Evolutionary conservation across 2,888 invertebrate species (phyloP).

Genomic region (Phanerotoma sp.): DNA sequence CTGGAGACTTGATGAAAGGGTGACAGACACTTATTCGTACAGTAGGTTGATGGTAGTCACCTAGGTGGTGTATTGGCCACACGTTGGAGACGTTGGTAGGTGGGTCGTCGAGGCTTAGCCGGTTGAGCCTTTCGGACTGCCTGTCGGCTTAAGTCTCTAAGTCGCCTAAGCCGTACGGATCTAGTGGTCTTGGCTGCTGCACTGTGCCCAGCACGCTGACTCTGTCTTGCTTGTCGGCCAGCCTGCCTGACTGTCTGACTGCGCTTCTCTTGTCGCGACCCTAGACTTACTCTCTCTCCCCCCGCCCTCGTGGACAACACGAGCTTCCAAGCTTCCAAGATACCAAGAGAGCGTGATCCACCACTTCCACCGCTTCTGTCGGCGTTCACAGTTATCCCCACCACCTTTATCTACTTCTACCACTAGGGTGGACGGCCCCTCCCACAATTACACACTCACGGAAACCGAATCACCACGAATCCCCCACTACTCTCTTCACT

Average conservation of each 20-base stretch:
- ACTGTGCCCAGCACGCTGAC: conserved; percentile 29
- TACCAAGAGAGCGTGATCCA: conserved; percentile 16
- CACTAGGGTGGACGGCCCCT: no score
- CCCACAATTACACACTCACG: no score
- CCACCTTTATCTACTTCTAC: no score
- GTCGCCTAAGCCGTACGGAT: conserved; percentile 55
- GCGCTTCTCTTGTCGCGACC: conserved; percentile 33
- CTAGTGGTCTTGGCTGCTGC: conserved; percentile 54
- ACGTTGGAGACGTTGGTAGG: conserved; percentile 39
- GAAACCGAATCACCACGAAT: no score
- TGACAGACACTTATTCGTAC: conserved; percentile 4
- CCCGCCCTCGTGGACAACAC: conserved; percentile 12
- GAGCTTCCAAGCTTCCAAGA: conserved; percentile 18
- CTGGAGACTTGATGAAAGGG: neutral
- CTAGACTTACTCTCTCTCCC: conserved; percentile 29
- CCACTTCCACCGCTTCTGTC: neutral
- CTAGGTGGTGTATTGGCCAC: conserved; percentile 38
- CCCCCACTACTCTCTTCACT: no score
- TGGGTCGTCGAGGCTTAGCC: conserved; percentile 51
- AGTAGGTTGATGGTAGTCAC: conserved; percentile 32
- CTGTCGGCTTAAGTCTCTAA: conserved; percentile 56
- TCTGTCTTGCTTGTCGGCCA: conserved; percentile 46
- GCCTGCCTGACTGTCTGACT: conserved; percentile 58
- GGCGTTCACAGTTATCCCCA: no score
- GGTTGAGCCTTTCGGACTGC: conserved; percentile 55